Evolutionary conservation across 1,140 invertebrate genomes (phyloP), one percentile per base, ranked within the genome.

Genomic region (Euborellia annulipes): DNA sequence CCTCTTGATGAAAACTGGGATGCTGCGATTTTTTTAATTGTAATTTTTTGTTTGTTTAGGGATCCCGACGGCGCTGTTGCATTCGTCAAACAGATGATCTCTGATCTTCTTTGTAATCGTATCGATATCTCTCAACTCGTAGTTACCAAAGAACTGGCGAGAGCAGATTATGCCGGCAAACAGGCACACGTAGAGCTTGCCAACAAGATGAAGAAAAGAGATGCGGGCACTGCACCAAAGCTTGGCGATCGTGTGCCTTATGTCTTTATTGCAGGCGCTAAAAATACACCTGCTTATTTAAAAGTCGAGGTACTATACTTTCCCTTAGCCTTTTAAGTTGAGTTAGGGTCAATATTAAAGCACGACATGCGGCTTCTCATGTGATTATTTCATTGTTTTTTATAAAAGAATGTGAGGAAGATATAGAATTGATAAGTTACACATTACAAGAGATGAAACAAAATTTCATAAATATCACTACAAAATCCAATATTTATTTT

Each of bases 121-220:
- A 82, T 99, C 51, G 96, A 99, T 62, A 98, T 99, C 58, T 98
- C 93, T 2, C 89, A 98, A 59, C 69, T 99, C 39, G 91, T 99
- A 1, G 87, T 97, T 11, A 93, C 90, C 11, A 97, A 97, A 65
- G 96, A 99, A 66, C 67, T 99, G 47, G 90, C 94, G 0, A 98
- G 98, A 63, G 88, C 82, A 27, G 94, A 99, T 58, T 99, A 99
- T 66, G 72, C 87, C 1, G 90, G 81, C 1, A 98, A 96, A 68
- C 95, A 98, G 67, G 94, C 95, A 8, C 96, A 99, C 65, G 93
- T 98, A 0, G 94, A 98, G 64, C 68, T 99, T 41, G 93, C 95
- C 0, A 80, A 85, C 51, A 94, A 97, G 69, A 98, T 99, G 87
- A 88, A 82, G 55, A 98, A 98, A 66, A 68, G 96, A 55, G 95